Base-by-base conservation (phyloP, 2,113 vertebrate genomes). In the Clinocottus analis region DNA sequence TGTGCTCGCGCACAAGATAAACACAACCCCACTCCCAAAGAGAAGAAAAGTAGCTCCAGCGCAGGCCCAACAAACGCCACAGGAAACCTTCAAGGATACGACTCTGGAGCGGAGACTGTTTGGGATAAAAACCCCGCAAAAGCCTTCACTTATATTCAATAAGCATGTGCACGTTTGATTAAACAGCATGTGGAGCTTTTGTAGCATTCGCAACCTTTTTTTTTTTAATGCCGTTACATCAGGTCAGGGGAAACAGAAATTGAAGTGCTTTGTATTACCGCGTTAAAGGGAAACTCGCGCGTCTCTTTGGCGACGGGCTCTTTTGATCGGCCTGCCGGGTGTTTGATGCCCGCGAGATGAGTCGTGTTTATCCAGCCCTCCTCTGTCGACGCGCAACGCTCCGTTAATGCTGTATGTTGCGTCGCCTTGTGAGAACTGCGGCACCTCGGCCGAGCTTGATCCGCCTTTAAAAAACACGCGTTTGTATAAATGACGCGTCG, bases 291-390 rank as follows among this genome's bases (percentile, higher is more conserved):
- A 37, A 72, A 13, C 37, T 8, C 14, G 39, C 13, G 11, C 21
- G 16, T 58, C 31, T 70, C 33, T 78, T 12, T 73, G 37, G 41
- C 25, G 31, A 62, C 9, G 2, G 19, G 16, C 31, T 59, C 58
- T 80, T n/a, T 75, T 78, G 70, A 75, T 83, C 73, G 62, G 61
- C 41, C 25, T 21, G 65, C 33, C 23, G 63, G 63, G 2, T 27
- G 70, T 82, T 71, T 75, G 83, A 82, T 69, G 68, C n/a, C n/a
- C 35, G 9, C 23, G 21, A 25, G 62, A 72, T 51, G 37, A 78
- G 16, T 9, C n/a, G 4, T 72, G 12, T 59, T 59, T 39, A 45
- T 59, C 55, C 60, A 33, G 65, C 69, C 35, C 64, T 73, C 43
- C 14, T 51, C 43, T 49, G 25, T 21, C 19, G 60, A 56, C 29